Evolutionary conservation across 2,888 invertebrate species (phyloP).

Genomic region (Lymantria dispar): DNA sequence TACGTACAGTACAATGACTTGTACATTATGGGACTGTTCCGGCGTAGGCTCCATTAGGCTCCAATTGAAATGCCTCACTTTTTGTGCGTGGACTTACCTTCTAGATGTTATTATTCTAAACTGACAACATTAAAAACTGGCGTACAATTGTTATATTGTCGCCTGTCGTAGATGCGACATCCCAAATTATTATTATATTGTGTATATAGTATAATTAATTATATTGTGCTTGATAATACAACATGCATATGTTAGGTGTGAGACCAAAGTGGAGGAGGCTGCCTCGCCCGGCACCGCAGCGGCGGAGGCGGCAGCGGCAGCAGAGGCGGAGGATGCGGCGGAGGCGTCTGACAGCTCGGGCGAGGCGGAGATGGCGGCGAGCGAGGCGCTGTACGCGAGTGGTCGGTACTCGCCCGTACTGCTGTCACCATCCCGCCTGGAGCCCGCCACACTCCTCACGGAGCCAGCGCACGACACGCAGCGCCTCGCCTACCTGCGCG

Average conservation of each 20-base stretch:
- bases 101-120: too few relatives aligned
- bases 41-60: too few relatives aligned
- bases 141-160: too few relatives aligned
- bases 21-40: too few relatives aligned
- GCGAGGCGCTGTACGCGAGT: slow-evolving; percentile 80
- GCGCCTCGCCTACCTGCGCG: slow-evolving; percentile 87
- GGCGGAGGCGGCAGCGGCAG: slow-evolving; percentile 1
- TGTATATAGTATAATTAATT: too few relatives aligned
- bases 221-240: too few relatives aligned
- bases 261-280: neutral
- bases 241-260: neutral
- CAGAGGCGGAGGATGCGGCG: neutral
- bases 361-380: neutral
- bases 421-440: slow-evolving; percentile 84
- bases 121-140: too few relatives aligned
- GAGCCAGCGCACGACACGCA: slow-evolving; percentile 89
- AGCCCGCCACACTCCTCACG: slow-evolving; percentile 88
- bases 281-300: neutral
- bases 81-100: too few relatives aligned
- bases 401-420: slow-evolving; percentile 93
- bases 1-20: too few relatives aligned
- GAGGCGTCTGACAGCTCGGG: slow-evolving; percentile 11
- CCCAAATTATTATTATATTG: too few relatives aligned
- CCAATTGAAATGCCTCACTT: too few relatives aligned
- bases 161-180: too few relatives aligned